Conservation (phyloP, 2,888 invertebrate species). For the Limnephilus auricula region DNA sequence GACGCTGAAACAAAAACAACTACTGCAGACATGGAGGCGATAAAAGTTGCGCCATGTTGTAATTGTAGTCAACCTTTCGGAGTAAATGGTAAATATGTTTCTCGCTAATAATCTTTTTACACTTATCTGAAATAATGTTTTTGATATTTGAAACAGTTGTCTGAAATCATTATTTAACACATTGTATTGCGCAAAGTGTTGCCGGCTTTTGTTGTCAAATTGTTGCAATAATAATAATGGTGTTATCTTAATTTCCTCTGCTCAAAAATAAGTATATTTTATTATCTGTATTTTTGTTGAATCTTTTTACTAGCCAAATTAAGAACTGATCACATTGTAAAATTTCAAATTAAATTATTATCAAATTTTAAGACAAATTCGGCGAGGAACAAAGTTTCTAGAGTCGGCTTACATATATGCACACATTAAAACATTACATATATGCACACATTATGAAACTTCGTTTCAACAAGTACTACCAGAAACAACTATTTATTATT, state of each 20-base stretch:
- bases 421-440: too few relatives aligned
- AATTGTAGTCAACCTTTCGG: slow-evolving; percentile 27
- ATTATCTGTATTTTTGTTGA: too few relatives aligned
- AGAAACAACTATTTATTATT: too few relatives aligned
- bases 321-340: too few relatives aligned
- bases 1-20: background rate
- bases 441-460: too few relatives aligned
- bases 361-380: too few relatives aligned
- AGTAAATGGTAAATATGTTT: background rate
- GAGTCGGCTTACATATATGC: too few relatives aligned
- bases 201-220: background rate
- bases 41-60: slow-evolving; percentile 32
- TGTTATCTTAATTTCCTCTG: background rate
- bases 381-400: too few relatives aligned
- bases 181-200: background rate
- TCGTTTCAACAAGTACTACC: too few relatives aligned
- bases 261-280: too few relatives aligned
- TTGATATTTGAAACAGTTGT: background rate
- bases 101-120: background rate
- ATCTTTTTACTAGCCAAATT: too few relatives aligned
- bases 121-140: background rate
- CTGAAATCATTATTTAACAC: background rate
- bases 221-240: background rate
- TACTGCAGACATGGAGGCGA: slow-evolving; percentile 8
- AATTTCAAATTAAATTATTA: too few relatives aligned